Evolutionary conservation across 1,140 invertebrate genomes (phyloP), one percentile per base, ranked within the genome.

Genomic region (Camponotus floridanus): DNA sequence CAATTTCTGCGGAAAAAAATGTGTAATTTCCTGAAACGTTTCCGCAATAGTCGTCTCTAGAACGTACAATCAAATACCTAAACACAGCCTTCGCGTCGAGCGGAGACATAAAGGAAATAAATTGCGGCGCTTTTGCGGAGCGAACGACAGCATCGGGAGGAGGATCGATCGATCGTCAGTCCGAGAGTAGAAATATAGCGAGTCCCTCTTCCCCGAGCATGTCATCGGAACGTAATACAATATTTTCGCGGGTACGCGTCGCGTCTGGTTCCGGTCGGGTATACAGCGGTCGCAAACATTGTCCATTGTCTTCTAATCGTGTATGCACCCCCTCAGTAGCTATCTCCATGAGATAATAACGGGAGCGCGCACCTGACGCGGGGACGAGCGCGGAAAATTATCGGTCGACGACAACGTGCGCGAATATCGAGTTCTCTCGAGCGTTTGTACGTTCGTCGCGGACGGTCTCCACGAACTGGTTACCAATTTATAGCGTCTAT

Each of bases 401-500:
- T 78, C 59, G 33, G 42, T 15, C 36, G 62, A 65, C 15, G 57
- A 51, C 65, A 87, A 74, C 51, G 79, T 45, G 9, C 39, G 64
- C 76, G 55, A 15, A 36, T 61, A 42, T 13, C 39, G 11, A 36
- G 42, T 64, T 76, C 57, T 8, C 65, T 59, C 18, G 21, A 62
- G 42, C 36, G 65, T 42, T 8, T n/a, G 31, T 6, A 76, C 31
- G 21, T 3, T 51, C 71, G 70, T 26, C 26, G 42, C 15, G 21
- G 42, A 3, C 79, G 5, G 64, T 64, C 86, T 87, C 73, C 36
- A 39, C 64, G 42, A 39, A 81, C 55, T 76, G 87, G 61, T 88
- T 88, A 89, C 70, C 87, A 88, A 89, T 89, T 88, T 88, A 88
- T 88, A 86, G 76, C 61, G 59, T 88, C 73, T 59, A 68, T 57